Base-by-base conservation (phyloP, 2,888 invertebrate species). In the Conus canariensis region DNA sequence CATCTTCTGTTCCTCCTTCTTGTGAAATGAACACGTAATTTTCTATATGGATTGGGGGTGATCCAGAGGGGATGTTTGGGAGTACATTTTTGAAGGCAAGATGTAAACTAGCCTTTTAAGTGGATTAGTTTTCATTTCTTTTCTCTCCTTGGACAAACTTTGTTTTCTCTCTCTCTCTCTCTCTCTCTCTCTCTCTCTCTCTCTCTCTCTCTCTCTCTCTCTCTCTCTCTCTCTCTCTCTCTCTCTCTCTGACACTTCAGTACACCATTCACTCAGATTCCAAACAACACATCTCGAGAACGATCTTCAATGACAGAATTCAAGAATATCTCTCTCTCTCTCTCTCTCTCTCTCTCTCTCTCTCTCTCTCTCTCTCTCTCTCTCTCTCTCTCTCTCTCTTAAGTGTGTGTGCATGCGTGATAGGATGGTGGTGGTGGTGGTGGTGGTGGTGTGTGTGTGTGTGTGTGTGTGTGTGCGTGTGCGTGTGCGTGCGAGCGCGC, bases 161-260 rank as follows among this genome's bases (percentile, higher is more conserved):
- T 30, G 30, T 30, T 30, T 8, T 30, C 30, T 80, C 80, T 80
- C 80, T 80, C 45, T 80, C 80, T 80, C 80, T 30, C 7, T 30
- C 30, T 30, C 30, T 80, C 80, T 80, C 80, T 80, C 80, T 80
- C 45, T 80, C 80, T 80, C 80, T 80, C 80, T 80, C 80, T 80
- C 80, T 8, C 9, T 8, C 9, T 8, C 0, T 30, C 30, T 80
- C 80, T 80, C 80, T 80, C 80, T 80, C 80, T 80, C 80, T 80
- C 80, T 80, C 80, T 80, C 80, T 80, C 80, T 45, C 80, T 80
- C 80, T 80, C 80, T 82, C 82, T 82, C 82, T 82, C 82, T 82
- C 82, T 82, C 82, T 82, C 82, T 82, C 82, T 56, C 56, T 82
- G 45, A 16, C 82, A 45, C 45, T 45, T 45, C 45, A 14, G 14